phyloP scores from a whole-genome alignment of 2,888 invertebrate species.

The Mylabris sibirica region DNA sequence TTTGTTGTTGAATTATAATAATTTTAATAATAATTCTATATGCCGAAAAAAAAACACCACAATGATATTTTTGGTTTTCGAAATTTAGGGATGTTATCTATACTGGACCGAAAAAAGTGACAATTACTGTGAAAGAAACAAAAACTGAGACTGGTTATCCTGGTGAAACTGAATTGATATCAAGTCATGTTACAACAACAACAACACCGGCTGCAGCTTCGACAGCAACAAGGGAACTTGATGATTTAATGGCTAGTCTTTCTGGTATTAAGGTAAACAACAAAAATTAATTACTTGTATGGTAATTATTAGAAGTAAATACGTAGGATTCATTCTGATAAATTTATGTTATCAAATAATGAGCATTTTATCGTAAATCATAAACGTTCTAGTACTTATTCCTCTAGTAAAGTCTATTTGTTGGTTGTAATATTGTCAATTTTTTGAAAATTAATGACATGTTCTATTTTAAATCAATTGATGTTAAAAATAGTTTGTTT shows the following conservation, averaged over 20 bases:
- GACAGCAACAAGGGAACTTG: constrained; percentile 91
- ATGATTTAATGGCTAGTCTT: constrained; percentile 94
- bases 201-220: constrained; percentile 68
- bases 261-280: constrained; percentile 88
- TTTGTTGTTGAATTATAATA: background rate
- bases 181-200: constrained; percentile 67
- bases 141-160: constrained; percentile 66
- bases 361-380: background rate
- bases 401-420: background rate
- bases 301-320: too few species aligned
- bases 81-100: constrained; percentile 58
- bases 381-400: background rate
- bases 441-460: background rate
- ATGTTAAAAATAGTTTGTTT: background rate
- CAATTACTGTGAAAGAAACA: constrained; percentile 68
- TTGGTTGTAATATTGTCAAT: background rate
- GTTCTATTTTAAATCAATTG: background rate
- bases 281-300: too few species aligned
- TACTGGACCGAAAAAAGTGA: constrained; percentile 64
- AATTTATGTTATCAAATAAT: constrained; percentile 16
- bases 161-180: constrained; percentile 63
- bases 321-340: too few species aligned
- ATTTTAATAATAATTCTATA: background rate
- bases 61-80: background rate
- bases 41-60: too few species aligned